Evolutionary conservation across 2,113 vertebrate species (phyloP).

Genomic region (Tauraco erythrolophus): DNA sequence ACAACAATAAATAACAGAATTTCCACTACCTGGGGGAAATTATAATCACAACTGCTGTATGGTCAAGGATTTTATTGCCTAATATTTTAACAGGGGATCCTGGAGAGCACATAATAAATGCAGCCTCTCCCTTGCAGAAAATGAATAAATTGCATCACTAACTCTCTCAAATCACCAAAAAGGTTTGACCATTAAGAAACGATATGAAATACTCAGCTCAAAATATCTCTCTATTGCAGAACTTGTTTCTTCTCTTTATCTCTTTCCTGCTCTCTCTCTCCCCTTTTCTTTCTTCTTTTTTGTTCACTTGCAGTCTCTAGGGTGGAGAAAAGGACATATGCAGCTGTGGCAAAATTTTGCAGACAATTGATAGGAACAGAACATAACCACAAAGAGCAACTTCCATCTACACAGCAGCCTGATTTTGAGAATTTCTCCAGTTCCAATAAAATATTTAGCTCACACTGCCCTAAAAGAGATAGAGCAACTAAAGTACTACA

Average conservation of each 20-base stretch:
- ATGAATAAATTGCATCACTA: constrained; percentile 36
- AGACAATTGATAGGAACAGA: constrained; percentile 10
- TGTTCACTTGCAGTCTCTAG: not conserved
- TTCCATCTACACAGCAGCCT: not conserved
- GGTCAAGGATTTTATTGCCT: constrained; percentile 57
- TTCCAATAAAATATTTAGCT: constrained; percentile 26
- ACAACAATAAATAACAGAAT: constrained; percentile 28
- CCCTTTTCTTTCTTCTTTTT: not conserved
- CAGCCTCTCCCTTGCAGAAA: constrained; percentile 27
- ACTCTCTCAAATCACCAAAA: not conserved
- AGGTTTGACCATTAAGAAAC: not conserved
- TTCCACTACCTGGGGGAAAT: constrained; percentile 62
- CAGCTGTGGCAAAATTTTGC: constrained; percentile 18
- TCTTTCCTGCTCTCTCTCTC: not conserved
- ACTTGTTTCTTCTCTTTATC: not conserved
- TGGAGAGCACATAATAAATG: constrained; percentile 47
- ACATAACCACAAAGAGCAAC: not conserved
- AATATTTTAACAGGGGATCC: constrained; percentile 62
- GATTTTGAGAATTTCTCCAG: not conserved
- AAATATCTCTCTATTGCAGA: constrained; percentile 18
- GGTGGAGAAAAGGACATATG: constrained; percentile 23
- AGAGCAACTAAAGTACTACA: not conserved
- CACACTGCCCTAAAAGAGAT: not conserved
- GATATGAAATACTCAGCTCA: not conserved
- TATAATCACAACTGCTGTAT: constrained; percentile 29